These are phyloP conservation scores for Lepidurus couesii DNA, from an alignment of 1,140 invertebrate genomes.

Conservation along the genomic window DNA sequence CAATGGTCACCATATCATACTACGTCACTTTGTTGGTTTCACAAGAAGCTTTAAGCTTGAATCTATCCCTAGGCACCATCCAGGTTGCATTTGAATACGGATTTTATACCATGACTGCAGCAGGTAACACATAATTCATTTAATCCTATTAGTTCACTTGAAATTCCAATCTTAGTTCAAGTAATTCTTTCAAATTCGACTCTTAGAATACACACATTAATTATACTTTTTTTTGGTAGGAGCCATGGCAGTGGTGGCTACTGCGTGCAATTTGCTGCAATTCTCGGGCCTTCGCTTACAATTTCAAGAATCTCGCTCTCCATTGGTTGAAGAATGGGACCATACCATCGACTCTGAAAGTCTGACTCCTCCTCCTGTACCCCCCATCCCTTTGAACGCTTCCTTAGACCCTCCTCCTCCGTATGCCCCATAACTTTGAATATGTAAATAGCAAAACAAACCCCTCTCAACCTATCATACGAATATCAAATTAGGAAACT, in stretches of 20 bases:
- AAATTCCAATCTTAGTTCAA: no score
- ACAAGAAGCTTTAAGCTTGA: constrained; percentile 45
- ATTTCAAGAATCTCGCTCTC: constrained; percentile 36
- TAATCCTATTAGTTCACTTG: constrained; percentile 30
- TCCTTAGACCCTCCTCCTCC: constrained; percentile 40
- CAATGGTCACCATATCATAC: constrained; percentile 51
- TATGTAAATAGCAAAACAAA: no score
- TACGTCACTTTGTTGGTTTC: constrained; percentile 50
- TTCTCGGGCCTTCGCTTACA: constrained; percentile 32
- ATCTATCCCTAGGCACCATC: constrained; percentile 42
- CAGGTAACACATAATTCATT: constrained; percentile 43
- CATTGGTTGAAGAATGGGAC: constrained; percentile 41
- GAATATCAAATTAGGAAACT: no score
- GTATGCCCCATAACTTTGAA: constrained; percentile 41
- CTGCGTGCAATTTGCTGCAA: constrained; percentile 40
- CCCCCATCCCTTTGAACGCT: constrained; percentile 27
- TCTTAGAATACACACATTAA: neutral
- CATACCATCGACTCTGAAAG: constrained; percentile 40
- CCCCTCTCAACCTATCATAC: no score
- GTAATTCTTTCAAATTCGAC: neutral
- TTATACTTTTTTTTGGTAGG: constrained; percentile 37
- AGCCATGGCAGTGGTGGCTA: constrained; percentile 41
- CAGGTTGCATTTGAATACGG: constrained; percentile 52
- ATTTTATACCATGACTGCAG: constrained; percentile 51
- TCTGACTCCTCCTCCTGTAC: neutral